These are phyloP conservation scores for Heliopora coerulea DNA, from an alignment of 92 coral and sea anemone genomes.

Conservation along the genomic window DNA sequence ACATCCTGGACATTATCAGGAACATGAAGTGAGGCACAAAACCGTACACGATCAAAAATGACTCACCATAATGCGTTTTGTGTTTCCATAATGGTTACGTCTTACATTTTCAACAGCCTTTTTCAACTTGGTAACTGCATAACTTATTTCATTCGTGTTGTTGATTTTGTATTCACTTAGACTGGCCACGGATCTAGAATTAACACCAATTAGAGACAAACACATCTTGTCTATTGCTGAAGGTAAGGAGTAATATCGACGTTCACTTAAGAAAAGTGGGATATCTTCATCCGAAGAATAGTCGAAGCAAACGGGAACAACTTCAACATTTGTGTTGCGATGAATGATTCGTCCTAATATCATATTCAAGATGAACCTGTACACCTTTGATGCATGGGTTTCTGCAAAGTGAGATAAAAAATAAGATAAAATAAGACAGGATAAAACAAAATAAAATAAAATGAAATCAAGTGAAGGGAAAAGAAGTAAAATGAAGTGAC, in stretches of 20 bases:
- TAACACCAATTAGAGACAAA: not conserved
- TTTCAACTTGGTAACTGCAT: not conserved
- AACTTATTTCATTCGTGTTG: not conserved
- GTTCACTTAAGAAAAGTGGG: slow-evolving; percentile 12
- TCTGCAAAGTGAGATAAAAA: not conserved
- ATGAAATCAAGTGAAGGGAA: too few relatives aligned
- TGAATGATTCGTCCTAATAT: slow-evolving; percentile 9
- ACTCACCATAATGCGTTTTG: too few relatives aligned
- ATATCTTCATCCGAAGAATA: slow-evolving; percentile 24
- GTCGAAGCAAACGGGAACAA: slow-evolving; percentile 18
- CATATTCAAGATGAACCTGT: slow-evolving; percentile 14
- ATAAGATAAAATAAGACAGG: not conserved
- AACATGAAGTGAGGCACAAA: too few relatives aligned
- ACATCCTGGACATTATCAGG: too few relatives aligned
- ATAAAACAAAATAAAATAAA: too few relatives aligned
- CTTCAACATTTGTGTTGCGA: not conserved
- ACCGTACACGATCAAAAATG: too few relatives aligned
- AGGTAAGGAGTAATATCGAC: slow-evolving; percentile 25
- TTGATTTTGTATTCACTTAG: not conserved
- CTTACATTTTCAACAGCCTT: not conserved
- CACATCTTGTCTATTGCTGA: slow-evolving; percentile 1
- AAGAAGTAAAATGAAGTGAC: too few relatives aligned
- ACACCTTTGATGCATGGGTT: not conserved
- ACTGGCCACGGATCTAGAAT: not conserved
- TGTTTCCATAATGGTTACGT: not conserved